These are phyloP conservation scores for Morone chrysops DNA, from an alignment of 2,113 vertebrate species.

Conservation along the genomic window DNA sequence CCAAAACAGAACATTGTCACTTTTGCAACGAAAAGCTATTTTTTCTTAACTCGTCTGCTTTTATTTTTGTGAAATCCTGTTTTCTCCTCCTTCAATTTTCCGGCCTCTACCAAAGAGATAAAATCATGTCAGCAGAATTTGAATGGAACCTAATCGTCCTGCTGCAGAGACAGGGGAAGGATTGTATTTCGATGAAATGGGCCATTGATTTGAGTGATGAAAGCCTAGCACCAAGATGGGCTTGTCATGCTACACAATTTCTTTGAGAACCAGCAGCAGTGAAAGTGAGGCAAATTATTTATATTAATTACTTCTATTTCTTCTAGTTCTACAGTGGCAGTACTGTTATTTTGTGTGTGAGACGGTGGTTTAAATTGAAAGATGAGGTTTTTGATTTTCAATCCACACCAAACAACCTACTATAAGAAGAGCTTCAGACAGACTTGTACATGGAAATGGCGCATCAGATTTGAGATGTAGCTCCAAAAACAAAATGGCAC, in stretches of 20 bases:
- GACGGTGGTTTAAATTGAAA: slow-evolving; percentile 35
- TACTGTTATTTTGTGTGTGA: slow-evolving; percentile 28
- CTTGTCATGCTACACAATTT: slow-evolving; percentile 63
- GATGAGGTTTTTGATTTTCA: slow-evolving; percentile 17
- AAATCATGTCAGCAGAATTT: slow-evolving; percentile 73
- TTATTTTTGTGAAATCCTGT: slow-evolving; percentile 24
- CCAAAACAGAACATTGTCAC: neutral
- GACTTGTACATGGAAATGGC: neutral
- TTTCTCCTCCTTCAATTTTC: slow-evolving; percentile 30
- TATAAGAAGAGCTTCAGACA: neutral
- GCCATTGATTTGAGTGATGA: slow-evolving; percentile 84
- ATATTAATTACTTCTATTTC: slow-evolving; percentile 57
- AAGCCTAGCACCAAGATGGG: slow-evolving; percentile 58
- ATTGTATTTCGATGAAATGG: slow-evolving; percentile 83
- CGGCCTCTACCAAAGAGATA: slow-evolving; percentile 50
- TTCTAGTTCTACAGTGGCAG: slow-evolving; percentile 21
- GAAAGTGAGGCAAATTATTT: slow-evolving; percentile 54
- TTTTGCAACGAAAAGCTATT: slow-evolving; percentile 1
- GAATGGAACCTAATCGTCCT: slow-evolving; percentile 65
- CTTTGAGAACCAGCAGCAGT: slow-evolving; percentile 43
- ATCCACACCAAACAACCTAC: neutral
- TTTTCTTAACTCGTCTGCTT: slow-evolving; percentile 3
- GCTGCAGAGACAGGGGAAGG: slow-evolving; percentile 69
- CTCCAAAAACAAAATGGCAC: slow-evolving; percentile 17
- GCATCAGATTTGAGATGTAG: neutral